phyloP scores from a whole-genome alignment of 2,113 vertebrate species.

The Aptenodytes patagonicus region DNA sequence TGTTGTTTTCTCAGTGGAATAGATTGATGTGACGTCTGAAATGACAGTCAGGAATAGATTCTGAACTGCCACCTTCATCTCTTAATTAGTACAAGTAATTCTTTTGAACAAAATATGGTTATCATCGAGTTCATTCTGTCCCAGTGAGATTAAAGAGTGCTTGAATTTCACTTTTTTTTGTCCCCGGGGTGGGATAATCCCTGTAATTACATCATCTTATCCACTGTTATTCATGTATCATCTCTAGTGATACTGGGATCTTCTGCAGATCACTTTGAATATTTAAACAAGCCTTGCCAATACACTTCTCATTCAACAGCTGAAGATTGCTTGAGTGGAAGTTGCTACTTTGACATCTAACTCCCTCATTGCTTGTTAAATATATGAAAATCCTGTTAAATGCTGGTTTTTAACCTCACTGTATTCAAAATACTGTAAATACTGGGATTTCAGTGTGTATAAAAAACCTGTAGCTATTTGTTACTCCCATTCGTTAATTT shows the following conservation, averaged over 20 bases:
- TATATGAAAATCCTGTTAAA: background rate
- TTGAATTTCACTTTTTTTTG: background rate
- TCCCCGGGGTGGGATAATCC: conserved; percentile 39
- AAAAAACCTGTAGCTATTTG: background rate
- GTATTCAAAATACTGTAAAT: background rate
- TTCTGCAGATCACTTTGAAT: conserved; percentile 15
- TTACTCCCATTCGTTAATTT: background rate
- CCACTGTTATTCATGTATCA: background rate
- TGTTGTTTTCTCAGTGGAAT: conserved; percentile 36
- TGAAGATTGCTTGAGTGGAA: background rate
- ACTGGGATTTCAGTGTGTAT: background rate
- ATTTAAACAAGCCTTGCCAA: background rate
- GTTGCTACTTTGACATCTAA: background rate
- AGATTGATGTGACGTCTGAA: conserved; percentile 43
- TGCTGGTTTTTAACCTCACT: background rate
- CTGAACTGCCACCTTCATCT: conserved; percentile 54
- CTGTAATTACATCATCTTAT: conserved; percentile 44
- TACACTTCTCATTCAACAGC: background rate
- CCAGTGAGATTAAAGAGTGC: conserved; percentile 44
- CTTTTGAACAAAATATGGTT: conserved; percentile 17
- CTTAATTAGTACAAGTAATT: conserved; percentile 48
- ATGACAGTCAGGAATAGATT: conserved; percentile 40
- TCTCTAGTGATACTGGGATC: background rate
- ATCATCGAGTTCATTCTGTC: conserved; percentile 1
- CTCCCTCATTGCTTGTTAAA: background rate